Evolutionary conservation across 2,888 invertebrate genomes (phyloP).

Genomic region (Epirrhoe alternata): DNA sequence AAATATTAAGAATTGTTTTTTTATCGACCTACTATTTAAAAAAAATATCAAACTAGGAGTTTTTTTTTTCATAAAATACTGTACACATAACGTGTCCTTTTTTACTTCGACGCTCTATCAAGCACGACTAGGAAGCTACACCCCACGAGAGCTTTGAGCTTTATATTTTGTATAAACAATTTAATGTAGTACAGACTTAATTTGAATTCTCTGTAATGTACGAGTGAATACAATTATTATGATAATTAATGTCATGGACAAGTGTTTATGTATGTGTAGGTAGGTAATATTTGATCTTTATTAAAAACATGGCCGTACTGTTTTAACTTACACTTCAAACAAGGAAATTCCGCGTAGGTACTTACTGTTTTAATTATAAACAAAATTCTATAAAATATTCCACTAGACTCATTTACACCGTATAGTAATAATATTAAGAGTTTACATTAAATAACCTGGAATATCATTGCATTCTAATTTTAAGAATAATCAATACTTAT

Average conservation of each 20-base stretch:
- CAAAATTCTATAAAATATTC: constrained; percentile 35
- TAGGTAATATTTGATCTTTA: background rate
- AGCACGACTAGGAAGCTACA: too few species aligned
- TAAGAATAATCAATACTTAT: too few species aligned
- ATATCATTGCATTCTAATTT: background rate
- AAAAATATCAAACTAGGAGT: too few species aligned
- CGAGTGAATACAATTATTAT: background rate
- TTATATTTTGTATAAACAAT: too few species aligned
- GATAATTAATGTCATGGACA: background rate
- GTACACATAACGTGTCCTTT: too few species aligned
- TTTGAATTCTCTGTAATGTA: background rate
- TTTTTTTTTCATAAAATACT: too few species aligned
- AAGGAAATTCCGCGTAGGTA: constrained; percentile 37
- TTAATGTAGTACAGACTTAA: background rate
- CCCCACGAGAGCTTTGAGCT: too few species aligned
- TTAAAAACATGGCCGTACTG: background rate
- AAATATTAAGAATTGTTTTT: too few species aligned
- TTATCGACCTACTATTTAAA: too few species aligned
- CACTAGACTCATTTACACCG: constrained; percentile 39
- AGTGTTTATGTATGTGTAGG: background rate
- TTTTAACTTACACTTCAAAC: constrained; percentile 10
- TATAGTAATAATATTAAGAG: constrained; percentile 11
- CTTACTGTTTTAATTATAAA: constrained; percentile 18
- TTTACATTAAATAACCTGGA: background rate
- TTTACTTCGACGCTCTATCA: too few species aligned